Conservation (phyloP, 2,113 vertebrate species). For the Dipodomys stephensi region DNA sequence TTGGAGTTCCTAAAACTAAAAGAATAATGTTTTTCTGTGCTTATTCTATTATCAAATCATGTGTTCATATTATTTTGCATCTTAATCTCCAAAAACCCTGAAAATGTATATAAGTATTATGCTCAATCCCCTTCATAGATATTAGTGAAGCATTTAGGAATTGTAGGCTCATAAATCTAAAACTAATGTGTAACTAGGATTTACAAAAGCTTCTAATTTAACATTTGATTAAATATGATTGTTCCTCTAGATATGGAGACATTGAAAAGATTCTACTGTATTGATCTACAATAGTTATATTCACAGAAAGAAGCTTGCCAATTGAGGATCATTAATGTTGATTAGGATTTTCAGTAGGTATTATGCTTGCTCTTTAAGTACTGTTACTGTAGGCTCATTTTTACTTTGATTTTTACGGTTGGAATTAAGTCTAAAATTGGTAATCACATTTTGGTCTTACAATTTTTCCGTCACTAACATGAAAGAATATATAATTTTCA, state of each 20-base stretch:
- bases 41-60: neutral
- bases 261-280: neutral
- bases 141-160: neutral
- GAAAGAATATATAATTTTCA: constrained; percentile 20
- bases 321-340: neutral
- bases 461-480: constrained; percentile 10
- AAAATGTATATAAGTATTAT: neutral
- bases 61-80: neutral
- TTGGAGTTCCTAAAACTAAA: neutral
- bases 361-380: constrained; percentile 25
- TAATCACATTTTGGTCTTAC: neutral
- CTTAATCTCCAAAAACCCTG: neutral
- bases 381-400: neutral
- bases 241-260: neutral
- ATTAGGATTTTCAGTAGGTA: neutral
- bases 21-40: neutral
- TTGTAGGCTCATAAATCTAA: constrained; percentile 48
- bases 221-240: neutral
- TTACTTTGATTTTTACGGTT: constrained; percentile 26
- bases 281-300: neutral
- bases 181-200: constrained; percentile 31
- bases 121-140: neutral
- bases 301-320: neutral
- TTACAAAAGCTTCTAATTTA: constrained; percentile 5
- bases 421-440: neutral